phyloP scores from a whole-genome alignment of 1,140 invertebrate genomes.

The Ceratosolen solmsi region DNA sequence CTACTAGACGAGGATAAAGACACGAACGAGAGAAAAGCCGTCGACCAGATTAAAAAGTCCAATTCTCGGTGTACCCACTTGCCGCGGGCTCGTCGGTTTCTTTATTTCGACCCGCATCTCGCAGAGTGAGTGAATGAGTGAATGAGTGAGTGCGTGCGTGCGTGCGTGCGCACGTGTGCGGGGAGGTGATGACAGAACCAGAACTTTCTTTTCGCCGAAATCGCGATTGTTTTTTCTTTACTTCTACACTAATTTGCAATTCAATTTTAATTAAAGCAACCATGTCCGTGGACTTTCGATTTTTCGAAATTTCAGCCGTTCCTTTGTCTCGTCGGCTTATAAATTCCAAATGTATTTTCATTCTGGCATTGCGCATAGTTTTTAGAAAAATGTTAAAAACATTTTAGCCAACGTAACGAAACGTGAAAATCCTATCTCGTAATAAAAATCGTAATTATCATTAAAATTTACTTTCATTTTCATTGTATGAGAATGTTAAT shows the following conservation, averaged over 20 bases:
- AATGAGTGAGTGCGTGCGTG: too few relatives aligned
- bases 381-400: too few relatives aligned
- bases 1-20: conserved; percentile 41
- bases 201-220: conserved; percentile 4
- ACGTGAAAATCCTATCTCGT: too few relatives aligned
- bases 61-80: conserved; percentile 26
- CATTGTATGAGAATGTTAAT: too few relatives aligned
- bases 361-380: too few relatives aligned
- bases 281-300: not conserved
- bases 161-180: too few relatives aligned
- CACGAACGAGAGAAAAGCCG: conserved; percentile 30
- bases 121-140: too few relatives aligned
- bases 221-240: not conserved
- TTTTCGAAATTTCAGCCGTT: not conserved
- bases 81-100: not conserved
- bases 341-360: not conserved
- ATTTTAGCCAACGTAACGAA: too few relatives aligned
- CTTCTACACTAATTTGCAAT: conserved; percentile 23
- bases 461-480: too few relatives aligned
- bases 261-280: conserved; percentile 42
- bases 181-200: too few relatives aligned
- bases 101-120: not conserved
- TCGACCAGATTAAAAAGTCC: conserved; percentile 49
- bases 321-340: not conserved
- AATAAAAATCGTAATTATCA: too few relatives aligned